Percentiles rank a stretch among this genome's conserved stretches.
These are phyloP conservation scores for Neria commutata DNA, from an alignment of 2,888 invertebrate species.

Conservation along the genomic window DNA sequence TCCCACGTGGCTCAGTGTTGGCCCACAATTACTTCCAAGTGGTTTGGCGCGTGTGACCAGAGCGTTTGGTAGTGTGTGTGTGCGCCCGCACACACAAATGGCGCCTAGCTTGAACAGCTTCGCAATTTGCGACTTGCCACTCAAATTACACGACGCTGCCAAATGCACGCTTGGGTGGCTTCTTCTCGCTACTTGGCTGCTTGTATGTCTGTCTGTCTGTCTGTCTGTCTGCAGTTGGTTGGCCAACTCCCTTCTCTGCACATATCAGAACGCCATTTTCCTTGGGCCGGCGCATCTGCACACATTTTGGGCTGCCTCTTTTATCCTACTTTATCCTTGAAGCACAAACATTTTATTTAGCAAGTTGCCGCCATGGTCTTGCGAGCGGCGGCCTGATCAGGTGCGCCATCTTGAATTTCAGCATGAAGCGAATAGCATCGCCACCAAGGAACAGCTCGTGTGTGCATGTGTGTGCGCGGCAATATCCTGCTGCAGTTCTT, in stretches of 20 bases:
- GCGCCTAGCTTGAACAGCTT: not conserved
- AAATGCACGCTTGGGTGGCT: not conserved
- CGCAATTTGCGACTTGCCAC: not conserved
- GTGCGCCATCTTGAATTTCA: not conserved
- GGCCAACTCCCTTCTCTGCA: not conserved
- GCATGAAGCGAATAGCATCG: not conserved
- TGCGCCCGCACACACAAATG: too few relatives aligned
- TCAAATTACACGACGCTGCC: not conserved
- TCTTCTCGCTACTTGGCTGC: not conserved
- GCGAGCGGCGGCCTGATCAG: not conserved
- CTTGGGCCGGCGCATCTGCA: too few relatives aligned
- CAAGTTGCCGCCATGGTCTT: too few relatives aligned
- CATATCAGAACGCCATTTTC: not conserved
- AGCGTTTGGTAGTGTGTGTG: not conserved
- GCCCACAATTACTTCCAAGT: conserved; percentile 54
- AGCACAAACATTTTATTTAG: too few relatives aligned
- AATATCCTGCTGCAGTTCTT: conserved; percentile 36
- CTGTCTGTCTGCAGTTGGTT: not conserved
- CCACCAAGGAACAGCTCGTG: too few relatives aligned
- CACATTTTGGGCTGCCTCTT: not conserved
- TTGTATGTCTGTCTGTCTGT: not conserved
- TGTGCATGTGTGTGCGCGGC: too few relatives aligned
- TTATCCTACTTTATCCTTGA: too few relatives aligned
- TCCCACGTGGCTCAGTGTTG: conserved; percentile 58
- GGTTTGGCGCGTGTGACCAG: conserved; percentile 35